phyloP scores from a whole-genome alignment of 2,888 invertebrate genomes.

The Aporophyla lueneburgensis region DNA sequence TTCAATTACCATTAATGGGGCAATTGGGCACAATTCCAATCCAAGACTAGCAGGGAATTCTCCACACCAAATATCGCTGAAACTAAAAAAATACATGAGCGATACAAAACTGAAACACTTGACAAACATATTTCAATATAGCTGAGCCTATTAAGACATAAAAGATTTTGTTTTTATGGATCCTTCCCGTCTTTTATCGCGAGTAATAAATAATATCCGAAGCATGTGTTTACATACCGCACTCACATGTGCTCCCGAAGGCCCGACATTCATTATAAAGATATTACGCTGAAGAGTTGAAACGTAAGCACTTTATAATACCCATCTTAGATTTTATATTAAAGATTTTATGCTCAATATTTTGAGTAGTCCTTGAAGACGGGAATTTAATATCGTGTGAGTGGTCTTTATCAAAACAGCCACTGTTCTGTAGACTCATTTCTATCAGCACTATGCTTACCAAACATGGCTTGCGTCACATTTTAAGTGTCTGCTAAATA shows the following conservation, averaged over 20 bases:
- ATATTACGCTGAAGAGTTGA: constrained; percentile 55
- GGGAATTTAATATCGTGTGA: constrained; percentile 9
- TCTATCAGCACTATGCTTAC: constrained; percentile 48
- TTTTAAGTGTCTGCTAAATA: constrained; percentile 68
- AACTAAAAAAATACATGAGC: not conserved
- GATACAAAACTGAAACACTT: constrained; percentile 12
- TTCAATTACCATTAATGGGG: not conserved
- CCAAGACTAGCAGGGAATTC: not conserved
- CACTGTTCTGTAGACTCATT: constrained; percentile 23
- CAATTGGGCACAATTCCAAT: constrained; percentile 13
- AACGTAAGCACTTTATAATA: constrained; percentile 47
- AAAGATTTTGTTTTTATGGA: constrained; percentile 47
- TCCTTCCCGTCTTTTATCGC: constrained; percentile 50
- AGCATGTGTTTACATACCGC: constrained; percentile 56
- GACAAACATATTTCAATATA: constrained; percentile 19
- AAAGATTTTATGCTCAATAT: constrained; percentile 12
- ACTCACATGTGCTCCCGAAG: constrained; percentile 53
- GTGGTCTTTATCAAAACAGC: constrained; percentile 30
- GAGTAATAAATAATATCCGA: constrained; percentile 56
- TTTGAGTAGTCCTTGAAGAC: constrained; percentile 23
- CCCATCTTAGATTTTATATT: constrained; percentile 32
- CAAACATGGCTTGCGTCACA: constrained; percentile 57
- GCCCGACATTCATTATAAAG: constrained; percentile 51
- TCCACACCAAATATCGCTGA: not conserved
- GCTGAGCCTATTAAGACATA: constrained; percentile 12